Evolutionary conservation across 2,888 invertebrate genomes (phyloP).

Genomic region (Periphyllus acericola): DNA sequence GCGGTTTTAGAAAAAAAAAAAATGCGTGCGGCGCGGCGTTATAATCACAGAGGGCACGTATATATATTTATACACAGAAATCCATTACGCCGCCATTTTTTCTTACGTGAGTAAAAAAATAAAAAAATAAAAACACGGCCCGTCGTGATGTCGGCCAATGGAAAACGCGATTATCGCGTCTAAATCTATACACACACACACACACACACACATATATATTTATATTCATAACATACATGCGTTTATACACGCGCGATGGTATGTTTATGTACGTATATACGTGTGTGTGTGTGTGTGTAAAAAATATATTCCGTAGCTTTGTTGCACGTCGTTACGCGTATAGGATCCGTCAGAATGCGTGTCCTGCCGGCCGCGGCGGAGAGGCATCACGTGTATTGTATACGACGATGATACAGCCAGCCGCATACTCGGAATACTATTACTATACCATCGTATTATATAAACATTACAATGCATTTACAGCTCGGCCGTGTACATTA

Average conservation of each 20-base stretch:
- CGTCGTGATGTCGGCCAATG: slow-evolving; percentile 45
- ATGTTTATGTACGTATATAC: no score
- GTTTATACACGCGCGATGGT: not conserved
- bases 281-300: not conserved
- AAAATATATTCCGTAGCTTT: not conserved
- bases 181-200: not conserved
- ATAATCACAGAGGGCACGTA: slow-evolving; percentile 32
- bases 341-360: no score
- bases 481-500: no score
- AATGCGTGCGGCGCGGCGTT: slow-evolving; percentile 30
- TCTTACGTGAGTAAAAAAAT: not conserved
- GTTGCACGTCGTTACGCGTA: no score
- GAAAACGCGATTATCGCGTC: slow-evolving; percentile 5
- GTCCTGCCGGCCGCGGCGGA: no score
- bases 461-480: no score
- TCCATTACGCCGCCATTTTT: slow-evolving; percentile 55
- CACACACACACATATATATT: no score
- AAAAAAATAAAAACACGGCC: slow-evolving; percentile 16
- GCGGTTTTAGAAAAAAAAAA: slow-evolving; percentile 17
- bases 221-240: not conserved
- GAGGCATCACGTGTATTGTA: no score
- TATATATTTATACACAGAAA: slow-evolving; percentile 14
- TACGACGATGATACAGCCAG: no score
- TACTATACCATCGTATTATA: no score
- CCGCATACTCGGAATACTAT: no score